A percentile compares a stretch with the other conserved stretches of the same genome.
These are phyloP conservation scores for Dermolepida albohirtum DNA, from an alignment of 2,888 invertebrate species.

Conservation along the genomic window DNA sequence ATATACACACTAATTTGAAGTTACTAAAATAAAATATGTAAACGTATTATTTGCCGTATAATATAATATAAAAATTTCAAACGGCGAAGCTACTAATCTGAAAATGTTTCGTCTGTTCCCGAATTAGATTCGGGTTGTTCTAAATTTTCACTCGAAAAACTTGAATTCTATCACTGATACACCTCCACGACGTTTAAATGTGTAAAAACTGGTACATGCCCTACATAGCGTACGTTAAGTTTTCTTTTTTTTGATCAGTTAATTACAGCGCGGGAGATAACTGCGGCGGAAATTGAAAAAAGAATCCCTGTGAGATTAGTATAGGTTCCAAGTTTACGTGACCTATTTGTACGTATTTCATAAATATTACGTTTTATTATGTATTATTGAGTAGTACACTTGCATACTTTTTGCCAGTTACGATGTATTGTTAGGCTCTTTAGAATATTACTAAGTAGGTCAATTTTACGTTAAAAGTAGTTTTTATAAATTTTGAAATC, in stretches of 20 bases:
- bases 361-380: neutral
- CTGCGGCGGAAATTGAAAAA: slow-evolving; percentile 18
- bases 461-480: neutral
- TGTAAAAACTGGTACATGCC: slow-evolving; percentile 25
- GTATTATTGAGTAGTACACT: neutral
- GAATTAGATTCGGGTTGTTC: slow-evolving; percentile 33
- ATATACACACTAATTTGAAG: too few species aligned
- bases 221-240: slow-evolving; percentile 13
- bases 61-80: too few species aligned
- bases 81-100: neutral
- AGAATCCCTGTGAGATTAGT: neutral
- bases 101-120: slow-evolving; percentile 7
- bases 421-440: neutral
- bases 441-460: neutral
- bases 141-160: slow-evolving; percentile 27
- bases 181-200: slow-evolving; percentile 19
- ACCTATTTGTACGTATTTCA: slow-evolving; percentile 12
- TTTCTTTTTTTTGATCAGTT: slow-evolving; percentile 14
- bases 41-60: too few species aligned
- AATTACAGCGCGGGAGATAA: slow-evolving; percentile 21
- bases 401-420: neutral
- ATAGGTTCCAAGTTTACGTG: neutral
- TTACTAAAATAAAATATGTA: too few species aligned
- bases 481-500: neutral
- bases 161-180: slow-evolving; percentile 19